Percentiles rank a stretch among this genome's conserved stretches.
phyloP scores from a whole-genome alignment of 2,113 vertebrate species.

The Paradisaea rubra region DNA sequence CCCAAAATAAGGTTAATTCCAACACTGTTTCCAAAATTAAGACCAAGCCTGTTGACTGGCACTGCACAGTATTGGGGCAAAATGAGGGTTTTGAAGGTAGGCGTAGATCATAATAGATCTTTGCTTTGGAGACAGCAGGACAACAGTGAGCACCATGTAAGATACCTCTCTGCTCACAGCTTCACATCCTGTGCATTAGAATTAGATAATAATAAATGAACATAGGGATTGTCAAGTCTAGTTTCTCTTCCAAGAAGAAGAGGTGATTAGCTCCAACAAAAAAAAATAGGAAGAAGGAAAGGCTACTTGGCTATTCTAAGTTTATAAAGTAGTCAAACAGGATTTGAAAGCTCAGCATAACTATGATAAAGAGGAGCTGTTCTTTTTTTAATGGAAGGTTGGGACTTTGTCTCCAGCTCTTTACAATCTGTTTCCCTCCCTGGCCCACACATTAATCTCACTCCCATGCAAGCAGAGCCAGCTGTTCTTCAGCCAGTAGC shows the following conservation, averaged over 20 bases:
- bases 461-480: neutral
- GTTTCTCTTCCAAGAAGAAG: neutral
- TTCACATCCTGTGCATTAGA: neutral
- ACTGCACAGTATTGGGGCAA: fast-evolving
- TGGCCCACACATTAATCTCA: fast-evolving
- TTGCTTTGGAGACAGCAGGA: neutral
- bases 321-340: neutral
- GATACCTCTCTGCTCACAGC: neutral
- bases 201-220: neutral
- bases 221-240: neutral
- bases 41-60: neutral
- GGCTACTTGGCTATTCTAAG: neutral
- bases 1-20: neutral
- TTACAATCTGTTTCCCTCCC: neutral
- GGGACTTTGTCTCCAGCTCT: neutral
- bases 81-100: neutral
- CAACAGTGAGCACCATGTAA: neutral
- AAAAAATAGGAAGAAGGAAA: neutral
- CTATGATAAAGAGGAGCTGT: neutral
- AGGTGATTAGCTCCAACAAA: neutral
- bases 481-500: neutral
- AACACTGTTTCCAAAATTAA: neutral
- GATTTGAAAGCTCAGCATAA: neutral
- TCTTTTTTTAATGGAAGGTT: neutral
- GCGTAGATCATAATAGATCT: fast-evolving